Evolutionary conservation across 1,140 invertebrate genomes (phyloP), one percentile per base, ranked within the genome.

Genomic region (Bombyx mori): DNA sequence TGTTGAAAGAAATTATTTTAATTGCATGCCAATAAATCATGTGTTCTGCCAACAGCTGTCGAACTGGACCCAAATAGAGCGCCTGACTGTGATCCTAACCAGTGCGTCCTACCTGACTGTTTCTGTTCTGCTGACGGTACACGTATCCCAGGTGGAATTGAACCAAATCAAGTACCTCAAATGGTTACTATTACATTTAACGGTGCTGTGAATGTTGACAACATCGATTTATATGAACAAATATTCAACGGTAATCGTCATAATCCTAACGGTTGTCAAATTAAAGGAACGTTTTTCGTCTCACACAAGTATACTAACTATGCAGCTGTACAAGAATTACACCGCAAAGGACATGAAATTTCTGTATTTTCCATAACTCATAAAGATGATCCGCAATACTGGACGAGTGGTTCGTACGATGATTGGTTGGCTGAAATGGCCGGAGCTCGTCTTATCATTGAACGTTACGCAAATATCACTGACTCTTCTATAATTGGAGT

Each of bases 251-350:
- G 94, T 3, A 91, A 93, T 67, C 90, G 95, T 10, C 91, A 92
- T 68, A 98, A 98, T 77, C 95, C 96, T 12, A 98, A 99, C 79
- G 95, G 97, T 26, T 99, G 97, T 78, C 94, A 96, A 71, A 96
- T 98, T 76, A 92, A 93, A 64, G 95, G 95, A 62, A 99, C 97
- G 6, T 98, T 98, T 91, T 99, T 99, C 82, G 94, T 98, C 0
- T 97, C 96, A 0, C 97, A 99, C 90, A 97, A 98, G 77, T 98
- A 97, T 85, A 96, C 95, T 52, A 98, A 99, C 84, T 99, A 99
- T 76, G 97, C 96, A 8, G 94, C 96, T 6, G 93, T 98, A 1
- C 96, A 96, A 87, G 96, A 97, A 86, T 90, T 99, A 54, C 96
- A 98, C 75, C 90, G 96, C 57, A 92, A 93, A 66, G 97, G 97